A percentile compares a stretch with the other conserved stretches of the same genome.
phyloP scores from a whole-genome alignment of 2,888 invertebrate genomes.

The Ectemnius cavifrons region DNA sequence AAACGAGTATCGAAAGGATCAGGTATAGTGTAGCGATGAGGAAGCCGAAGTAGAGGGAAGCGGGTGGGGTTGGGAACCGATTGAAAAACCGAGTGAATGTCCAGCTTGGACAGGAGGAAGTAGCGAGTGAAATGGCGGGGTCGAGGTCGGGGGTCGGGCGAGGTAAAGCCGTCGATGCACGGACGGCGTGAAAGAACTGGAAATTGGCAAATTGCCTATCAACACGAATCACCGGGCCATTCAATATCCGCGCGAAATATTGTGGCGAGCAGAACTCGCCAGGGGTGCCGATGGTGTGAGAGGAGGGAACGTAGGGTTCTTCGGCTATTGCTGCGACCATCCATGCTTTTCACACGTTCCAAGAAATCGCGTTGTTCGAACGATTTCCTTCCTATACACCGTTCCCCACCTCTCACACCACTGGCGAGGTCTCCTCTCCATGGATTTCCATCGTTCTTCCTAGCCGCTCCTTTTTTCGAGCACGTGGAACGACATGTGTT shows the following conservation, averaged over 20 bases:
- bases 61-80: neutral
- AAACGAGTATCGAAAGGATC: neutral
- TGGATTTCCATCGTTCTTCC: neutral
- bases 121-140: neutral
- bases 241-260: slow-evolving; percentile 66
- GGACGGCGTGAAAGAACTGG: slow-evolving; percentile 42
- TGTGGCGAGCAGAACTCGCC: slow-evolving; percentile 41
- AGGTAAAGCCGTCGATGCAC: no score
- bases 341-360: slow-evolving; percentile 34
- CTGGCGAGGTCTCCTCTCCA: slow-evolving; percentile 2
- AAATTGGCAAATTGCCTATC: slow-evolving; percentile 69
- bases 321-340: slow-evolving; percentile 1
- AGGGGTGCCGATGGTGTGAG: slow-evolving; percentile 1
- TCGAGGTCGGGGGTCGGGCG: no score
- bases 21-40: neutral
- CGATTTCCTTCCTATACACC: slow-evolving; percentile 36
- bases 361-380: slow-evolving; percentile 52
- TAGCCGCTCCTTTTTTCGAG: neutral
- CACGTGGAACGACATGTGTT: slow-evolving; percentile 35
- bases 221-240: slow-evolving; percentile 64
- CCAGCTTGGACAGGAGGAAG: neutral
- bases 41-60: neutral
- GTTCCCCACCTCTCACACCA: neutral
- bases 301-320: slow-evolving; percentile 25
- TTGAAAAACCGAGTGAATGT: slow-evolving; percentile 2